phyloP scores from a whole-genome alignment of 2,888 invertebrate species.

The Heliconius ismenius region DNA sequence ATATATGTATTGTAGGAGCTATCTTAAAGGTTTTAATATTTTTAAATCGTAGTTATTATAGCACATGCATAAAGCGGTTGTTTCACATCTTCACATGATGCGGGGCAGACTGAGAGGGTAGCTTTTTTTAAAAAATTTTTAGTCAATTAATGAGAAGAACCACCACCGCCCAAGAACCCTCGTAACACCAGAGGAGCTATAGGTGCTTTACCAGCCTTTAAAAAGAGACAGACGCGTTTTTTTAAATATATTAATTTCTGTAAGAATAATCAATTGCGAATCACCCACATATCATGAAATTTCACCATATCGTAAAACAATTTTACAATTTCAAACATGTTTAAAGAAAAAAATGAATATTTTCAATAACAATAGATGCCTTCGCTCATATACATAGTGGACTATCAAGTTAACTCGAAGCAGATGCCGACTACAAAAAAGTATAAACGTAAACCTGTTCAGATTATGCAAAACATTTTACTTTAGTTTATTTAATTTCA shows the following conservation, averaged over 20 bases:
- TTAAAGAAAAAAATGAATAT: not conserved
- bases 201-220: too few relatives aligned
- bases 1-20: not conserved
- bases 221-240: too few relatives aligned
- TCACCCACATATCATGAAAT: too few relatives aligned
- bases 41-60: not conserved
- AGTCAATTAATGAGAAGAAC: too few relatives aligned
- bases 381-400: slow-evolving; percentile 1
- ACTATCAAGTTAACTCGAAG: slow-evolving; percentile 19
- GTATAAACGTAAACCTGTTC: slow-evolving; percentile 24
- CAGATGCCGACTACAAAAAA: slow-evolving; percentile 29
- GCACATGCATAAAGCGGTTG: not conserved
- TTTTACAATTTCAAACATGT: too few relatives aligned
- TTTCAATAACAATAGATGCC: slow-evolving; percentile 1
- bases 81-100: not conserved
- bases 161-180: too few relatives aligned
- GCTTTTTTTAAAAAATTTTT: too few relatives aligned
- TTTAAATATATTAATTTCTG: too few relatives aligned
- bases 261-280: too few relatives aligned
- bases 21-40: not conserved
- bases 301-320: too few relatives aligned
- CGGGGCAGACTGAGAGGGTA: not conserved
- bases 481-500: not conserved
- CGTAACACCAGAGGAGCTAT: too few relatives aligned
- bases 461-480: slow-evolving; percentile 14